These are phyloP conservation scores for Peromyscus aztecus DNA, from an alignment of 2,797 vertebrate species.

Conservation along the genomic window DNA sequence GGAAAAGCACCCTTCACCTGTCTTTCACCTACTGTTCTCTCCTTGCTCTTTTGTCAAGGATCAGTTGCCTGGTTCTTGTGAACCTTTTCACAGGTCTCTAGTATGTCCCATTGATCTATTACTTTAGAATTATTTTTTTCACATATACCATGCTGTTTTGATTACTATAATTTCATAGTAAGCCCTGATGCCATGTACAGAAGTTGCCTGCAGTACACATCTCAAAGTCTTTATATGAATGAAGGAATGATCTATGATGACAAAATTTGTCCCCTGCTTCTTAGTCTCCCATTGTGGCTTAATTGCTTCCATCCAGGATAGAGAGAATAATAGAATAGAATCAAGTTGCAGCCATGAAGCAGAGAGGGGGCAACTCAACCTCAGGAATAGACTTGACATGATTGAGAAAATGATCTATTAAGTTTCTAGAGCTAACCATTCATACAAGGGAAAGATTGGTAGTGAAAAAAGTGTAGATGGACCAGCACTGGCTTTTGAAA, in stretches of 20 bases:
- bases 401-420: slow-evolving; percentile 51
- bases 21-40: not conserved
- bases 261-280: not conserved
- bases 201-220: not conserved
- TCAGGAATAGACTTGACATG: not conserved
- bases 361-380: not conserved
- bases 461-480: not conserved
- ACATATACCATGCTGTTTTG: not conserved
- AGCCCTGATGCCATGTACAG: not conserved
- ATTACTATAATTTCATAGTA: not conserved
- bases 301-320: not conserved
- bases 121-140: not conserved
- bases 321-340: not conserved
- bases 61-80: not conserved
- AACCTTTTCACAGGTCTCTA: not conserved
- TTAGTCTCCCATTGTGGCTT: not conserved
- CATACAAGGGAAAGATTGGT: slow-evolving; percentile 38
- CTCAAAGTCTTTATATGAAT: not conserved
- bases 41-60: not conserved
- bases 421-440: slow-evolving; percentile 41
- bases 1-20: not conserved
- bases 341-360: not conserved
- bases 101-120: not conserved
- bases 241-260: not conserved
- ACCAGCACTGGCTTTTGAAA: slow-evolving; percentile 26